Base-by-base conservation (phyloP, 2,113 vertebrate species). In the Miniopterus natalensis region DNA sequence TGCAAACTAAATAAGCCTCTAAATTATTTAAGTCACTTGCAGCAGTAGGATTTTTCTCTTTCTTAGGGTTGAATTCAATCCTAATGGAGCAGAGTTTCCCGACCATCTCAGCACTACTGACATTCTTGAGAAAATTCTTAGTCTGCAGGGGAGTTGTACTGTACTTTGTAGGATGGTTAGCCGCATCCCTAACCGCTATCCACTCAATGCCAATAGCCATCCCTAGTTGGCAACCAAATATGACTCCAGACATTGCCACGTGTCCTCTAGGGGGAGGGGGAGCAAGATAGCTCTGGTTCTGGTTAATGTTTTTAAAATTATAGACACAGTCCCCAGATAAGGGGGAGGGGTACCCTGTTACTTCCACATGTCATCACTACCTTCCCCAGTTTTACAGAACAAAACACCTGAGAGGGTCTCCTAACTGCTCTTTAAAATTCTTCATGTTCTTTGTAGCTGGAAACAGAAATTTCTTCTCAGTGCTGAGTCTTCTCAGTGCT, bases 391-490 rank as follows among this genome's bases (percentile, higher is more conserved):
- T 94, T 95, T 84, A 57, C 15, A 90, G 80, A 70, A 65, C 2
- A 74, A 70, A 83, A 63, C 2, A 40, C 23, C 51, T 91, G 21
- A 47, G 61, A 71, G 51, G 4, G 78, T 70, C 57, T 85, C 55
- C 59, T 85, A 79, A 55, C 5, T 51, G 12, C 9, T 51, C 36
- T n/a, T 89, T 23, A 71, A 70, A 96, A 88, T 89, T 68, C 51
- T 57, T 94, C 18, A 4, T 49, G n/a, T 25, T 80, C 45, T 92
- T 89, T 81, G 13, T 68, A 73, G 88, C 40, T 65, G 65, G 84
- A 94, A 87, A 57, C 7, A 40, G n/a, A 81, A 83, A 88, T 83
- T 88, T 66, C 27, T 93, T 84, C 90, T 87, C 40, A 53, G 23
- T 66, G 42, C 59, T 74, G 68, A 49, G 23, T 17, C 29, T 2